Evolutionary conservation across 2,888 invertebrate species (phyloP).

Genomic region (Hesperia comma): DNA sequence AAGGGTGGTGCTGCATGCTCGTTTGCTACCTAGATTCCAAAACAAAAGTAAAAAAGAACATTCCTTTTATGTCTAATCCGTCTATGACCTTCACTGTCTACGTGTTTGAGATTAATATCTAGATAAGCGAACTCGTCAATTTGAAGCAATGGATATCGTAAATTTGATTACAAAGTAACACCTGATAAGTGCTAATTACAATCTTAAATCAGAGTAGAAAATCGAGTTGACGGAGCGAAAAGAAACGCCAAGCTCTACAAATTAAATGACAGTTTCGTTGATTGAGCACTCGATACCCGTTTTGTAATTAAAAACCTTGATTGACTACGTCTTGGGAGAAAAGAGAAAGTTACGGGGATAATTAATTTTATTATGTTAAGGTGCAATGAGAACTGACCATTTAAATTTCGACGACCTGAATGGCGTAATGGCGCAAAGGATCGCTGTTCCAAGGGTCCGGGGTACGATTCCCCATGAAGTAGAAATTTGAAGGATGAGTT

Average conservation of each 20-base stretch:
- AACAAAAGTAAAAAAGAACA: no score
- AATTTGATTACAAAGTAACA: background rate
- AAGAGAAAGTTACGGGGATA: constrained; percentile 5
- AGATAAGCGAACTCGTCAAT: background rate
- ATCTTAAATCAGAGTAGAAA: background rate
- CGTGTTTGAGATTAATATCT: background rate
- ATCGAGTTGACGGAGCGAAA: constrained; percentile 9
- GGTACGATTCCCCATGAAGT: no score
- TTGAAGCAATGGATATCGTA: background rate
- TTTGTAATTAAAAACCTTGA: constrained; percentile 4
- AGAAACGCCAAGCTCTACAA: constrained; percentile 7
- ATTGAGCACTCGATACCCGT: constrained; percentile 13
- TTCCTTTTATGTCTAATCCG: no score
- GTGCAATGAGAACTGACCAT: no score
- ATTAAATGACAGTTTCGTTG: constrained; percentile 11
- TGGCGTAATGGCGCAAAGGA: no score
- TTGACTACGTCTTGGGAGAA: constrained; percentile 8
- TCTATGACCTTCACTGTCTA: no score
- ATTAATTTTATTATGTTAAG: constrained; percentile 3
- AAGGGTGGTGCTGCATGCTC: no score
- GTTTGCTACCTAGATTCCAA: no score
- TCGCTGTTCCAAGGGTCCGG: no score
- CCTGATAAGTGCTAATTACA: constrained; percentile 2
- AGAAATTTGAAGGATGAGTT: no score
- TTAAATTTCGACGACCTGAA: no score